These are phyloP conservation scores for Diplazon laetatorius DNA, from an alignment of 2,888 invertebrate genomes.

Conservation along the genomic window DNA sequence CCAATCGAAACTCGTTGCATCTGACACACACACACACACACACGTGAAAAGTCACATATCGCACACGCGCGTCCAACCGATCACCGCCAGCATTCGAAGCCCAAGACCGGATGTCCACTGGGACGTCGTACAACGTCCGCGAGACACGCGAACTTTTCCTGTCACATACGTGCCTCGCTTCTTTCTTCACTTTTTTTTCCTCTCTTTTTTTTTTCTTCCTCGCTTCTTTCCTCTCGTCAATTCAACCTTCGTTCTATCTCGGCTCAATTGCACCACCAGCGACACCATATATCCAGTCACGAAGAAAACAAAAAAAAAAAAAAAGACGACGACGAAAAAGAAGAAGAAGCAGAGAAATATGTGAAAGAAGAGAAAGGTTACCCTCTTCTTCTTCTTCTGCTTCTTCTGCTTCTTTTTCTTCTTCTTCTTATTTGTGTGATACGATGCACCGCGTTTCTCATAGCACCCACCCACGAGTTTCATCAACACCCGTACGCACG, in stretches of 20 bases:
- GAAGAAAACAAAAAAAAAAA: background rate
- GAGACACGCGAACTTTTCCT: constrained; percentile 73
- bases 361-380: background rate
- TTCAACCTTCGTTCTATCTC: constrained; percentile 6
- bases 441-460: constrained; percentile 29
- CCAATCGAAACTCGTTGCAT: constrained; percentile 12
- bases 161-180: constrained; percentile 68
- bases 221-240: constrained; percentile 21
- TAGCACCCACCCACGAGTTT: constrained; percentile 57
- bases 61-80: constrained; percentile 9
- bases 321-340: background rate
- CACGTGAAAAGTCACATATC: constrained; percentile 21
- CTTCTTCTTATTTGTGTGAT: constrained; percentile 27
- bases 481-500: constrained; percentile 63
- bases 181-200: constrained; percentile 50
- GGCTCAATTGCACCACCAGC: constrained; percentile 7
- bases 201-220: constrained; percentile 52
- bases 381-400: constrained; percentile 10
- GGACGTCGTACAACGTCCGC: constrained; percentile 61
- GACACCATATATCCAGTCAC: background rate
- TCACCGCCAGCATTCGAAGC: constrained; percentile 22
- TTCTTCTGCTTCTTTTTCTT: constrained; percentile 4
- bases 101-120: constrained; percentile 66
- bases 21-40: no score
- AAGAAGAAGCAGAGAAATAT: constrained; percentile 27